Percentiles rank a stretch among this genome's conserved stretches.
phyloP scores from a whole-genome alignment of 2,888 invertebrate species.

The Drosophila robusta region DNA sequence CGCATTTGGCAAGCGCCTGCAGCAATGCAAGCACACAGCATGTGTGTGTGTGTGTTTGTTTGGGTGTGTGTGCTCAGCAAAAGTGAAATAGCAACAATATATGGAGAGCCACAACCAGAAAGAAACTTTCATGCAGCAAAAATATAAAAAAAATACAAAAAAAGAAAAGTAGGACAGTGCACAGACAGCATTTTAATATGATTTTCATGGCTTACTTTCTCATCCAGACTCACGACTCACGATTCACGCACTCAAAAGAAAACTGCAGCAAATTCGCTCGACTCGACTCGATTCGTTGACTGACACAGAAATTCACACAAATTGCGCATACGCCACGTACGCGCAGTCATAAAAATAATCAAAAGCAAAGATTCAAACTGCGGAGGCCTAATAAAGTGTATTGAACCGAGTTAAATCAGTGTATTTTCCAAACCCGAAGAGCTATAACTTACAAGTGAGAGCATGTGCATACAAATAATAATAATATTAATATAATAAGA shows the following conservation, averaged over 20 bases:
- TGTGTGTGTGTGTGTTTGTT: constrained; percentile 17
- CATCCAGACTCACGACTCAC: constrained; percentile 39
- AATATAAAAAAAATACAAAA: constrained; percentile 28
- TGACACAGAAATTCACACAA: constrained; percentile 48
- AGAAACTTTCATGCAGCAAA: constrained; percentile 35
- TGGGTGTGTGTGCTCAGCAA: constrained; percentile 58
- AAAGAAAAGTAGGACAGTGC: constrained; percentile 73
- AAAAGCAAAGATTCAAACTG: constrained; percentile 22
- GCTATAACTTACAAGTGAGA: no score
- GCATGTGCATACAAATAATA: no score
- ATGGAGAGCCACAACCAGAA: constrained; percentile 23
- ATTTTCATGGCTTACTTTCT: constrained; percentile 72
- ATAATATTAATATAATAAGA: background rate
- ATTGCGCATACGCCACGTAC: constrained; percentile 38
- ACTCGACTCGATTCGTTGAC: constrained; percentile 58
- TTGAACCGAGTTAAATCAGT: background rate
- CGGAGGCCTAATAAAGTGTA: no score
- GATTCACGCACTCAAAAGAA: constrained; percentile 45
- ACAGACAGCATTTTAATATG: constrained; percentile 79
- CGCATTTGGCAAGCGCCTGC: constrained; percentile 81
- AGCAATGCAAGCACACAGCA: constrained; percentile 60
- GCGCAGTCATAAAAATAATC: constrained; percentile 18
- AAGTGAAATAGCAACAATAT: constrained; percentile 77
- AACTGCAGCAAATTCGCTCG: constrained; percentile 39
- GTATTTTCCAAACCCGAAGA: background rate